Evolutionary conservation across 2,888 invertebrate genomes (phyloP).

Genomic region (Bembecia ichneumoniformis): DNA sequence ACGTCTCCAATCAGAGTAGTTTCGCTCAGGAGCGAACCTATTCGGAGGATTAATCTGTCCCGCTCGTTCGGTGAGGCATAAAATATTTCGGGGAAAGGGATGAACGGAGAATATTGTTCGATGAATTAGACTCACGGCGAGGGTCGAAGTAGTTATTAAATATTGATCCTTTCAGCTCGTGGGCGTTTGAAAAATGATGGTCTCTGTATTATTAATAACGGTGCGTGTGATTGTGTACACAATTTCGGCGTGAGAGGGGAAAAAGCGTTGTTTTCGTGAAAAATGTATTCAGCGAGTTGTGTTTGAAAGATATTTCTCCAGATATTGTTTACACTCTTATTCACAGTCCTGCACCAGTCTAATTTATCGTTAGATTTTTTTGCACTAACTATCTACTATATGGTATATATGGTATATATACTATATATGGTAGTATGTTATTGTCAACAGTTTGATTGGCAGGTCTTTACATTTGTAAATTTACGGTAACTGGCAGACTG

Average conservation of each 20-base stretch:
- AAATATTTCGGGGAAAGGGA: constrained; percentile 11
- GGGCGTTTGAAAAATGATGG: constrained; percentile 4
- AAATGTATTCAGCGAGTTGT: no score
- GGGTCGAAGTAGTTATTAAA: constrained; percentile 11
- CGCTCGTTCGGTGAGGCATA: constrained; percentile 9
- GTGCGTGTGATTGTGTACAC: not conserved
- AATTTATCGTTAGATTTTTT: no score
- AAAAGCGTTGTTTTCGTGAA: not conserved
- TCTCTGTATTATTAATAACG: not conserved
- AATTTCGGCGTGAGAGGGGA: not conserved
- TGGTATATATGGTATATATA: no score
- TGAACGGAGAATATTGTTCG: constrained; percentile 7
- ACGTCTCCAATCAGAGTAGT: not conserved
- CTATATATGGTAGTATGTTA: no score
- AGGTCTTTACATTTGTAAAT: no score
- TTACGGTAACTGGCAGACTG: no score
- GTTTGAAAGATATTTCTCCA: no score
- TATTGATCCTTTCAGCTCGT: constrained; percentile 11
- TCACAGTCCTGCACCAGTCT: no score
- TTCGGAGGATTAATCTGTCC: constrained; percentile 10
- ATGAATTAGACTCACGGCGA: constrained; percentile 5
- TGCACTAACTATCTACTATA: no score
- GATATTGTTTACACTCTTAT: no score
- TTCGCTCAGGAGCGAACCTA: not conserved
- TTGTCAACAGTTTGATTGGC: no score